Percentiles rank a stretch among this genome's conserved stretches.
Conservation (phyloP, 1,140 invertebrate species). For the Micrasema minimum region DNA sequence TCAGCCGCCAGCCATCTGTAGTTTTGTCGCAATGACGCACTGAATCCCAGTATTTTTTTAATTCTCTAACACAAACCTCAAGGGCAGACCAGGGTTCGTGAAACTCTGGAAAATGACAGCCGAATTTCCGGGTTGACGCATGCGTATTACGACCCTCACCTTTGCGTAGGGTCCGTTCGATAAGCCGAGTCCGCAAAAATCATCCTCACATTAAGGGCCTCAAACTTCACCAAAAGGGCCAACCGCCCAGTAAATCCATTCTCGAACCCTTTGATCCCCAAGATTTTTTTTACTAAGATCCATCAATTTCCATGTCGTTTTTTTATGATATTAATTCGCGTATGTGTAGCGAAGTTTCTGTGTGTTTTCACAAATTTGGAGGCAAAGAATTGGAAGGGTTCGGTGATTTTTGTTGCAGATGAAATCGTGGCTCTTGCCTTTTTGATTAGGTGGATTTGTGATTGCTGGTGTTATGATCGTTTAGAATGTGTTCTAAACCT, state of each 20-base stretch:
- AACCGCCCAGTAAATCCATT: neutral
- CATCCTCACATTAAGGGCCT: neutral
- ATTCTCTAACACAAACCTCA: no score
- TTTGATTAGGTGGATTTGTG: neutral
- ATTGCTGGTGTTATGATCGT: neutral
- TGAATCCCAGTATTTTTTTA: no score
- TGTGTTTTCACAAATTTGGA: neutral
- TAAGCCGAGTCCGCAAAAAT: constrained; percentile 11
- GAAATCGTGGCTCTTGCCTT: neutral
- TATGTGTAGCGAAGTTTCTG: neutral
- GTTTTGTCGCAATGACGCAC: no score
- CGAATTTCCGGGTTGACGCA: constrained; percentile 26
- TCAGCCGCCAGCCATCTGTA: no score
- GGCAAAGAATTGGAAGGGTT: neutral
- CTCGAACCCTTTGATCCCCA: neutral
- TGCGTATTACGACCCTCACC: constrained; percentile 1
- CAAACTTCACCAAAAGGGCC: neutral
- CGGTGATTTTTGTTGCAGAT: neutral
- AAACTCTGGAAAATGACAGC: constrained; percentile 6
- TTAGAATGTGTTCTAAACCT: neutral
- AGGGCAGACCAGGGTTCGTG: neutral
- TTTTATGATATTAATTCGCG: neutral
- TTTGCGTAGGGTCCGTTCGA: constrained; percentile 26
- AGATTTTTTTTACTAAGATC: neutral
- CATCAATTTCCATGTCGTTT: neutral